These are phyloP conservation scores for Podarcis cretensis DNA, from an alignment of 2,113 vertebrate species.

Conservation along the genomic window DNA sequence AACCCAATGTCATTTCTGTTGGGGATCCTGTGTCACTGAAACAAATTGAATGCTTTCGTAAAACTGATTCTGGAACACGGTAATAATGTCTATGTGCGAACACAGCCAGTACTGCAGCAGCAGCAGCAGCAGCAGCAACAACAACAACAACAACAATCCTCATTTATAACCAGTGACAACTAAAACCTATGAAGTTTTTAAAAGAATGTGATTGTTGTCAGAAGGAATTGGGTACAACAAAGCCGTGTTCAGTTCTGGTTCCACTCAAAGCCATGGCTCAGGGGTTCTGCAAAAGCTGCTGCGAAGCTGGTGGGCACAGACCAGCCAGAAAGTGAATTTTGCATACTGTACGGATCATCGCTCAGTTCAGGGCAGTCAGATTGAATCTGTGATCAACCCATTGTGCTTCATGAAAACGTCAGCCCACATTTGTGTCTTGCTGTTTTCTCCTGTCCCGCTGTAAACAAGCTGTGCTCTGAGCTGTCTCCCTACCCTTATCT, in stretches of 20 bases:
- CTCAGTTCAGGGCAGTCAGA: constrained; percentile 98
- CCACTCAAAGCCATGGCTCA: constrained; percentile 87
- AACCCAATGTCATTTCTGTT: constrained; percentile 32
- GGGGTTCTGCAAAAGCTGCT: constrained; percentile 83
- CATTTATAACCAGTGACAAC: constrained; percentile 90
- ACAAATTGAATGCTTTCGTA: constrained; percentile 20
- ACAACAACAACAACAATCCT: constrained; percentile 47
- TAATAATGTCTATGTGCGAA: constrained; percentile 39
- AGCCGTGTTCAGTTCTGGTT: constrained; percentile 86
- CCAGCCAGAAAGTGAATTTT: constrained; percentile 95
- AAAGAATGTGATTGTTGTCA: constrained; percentile 97
- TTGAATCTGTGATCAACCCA: constrained; percentile 95
- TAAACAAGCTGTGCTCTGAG: constrained; percentile 91
- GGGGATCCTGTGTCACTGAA: background rate
- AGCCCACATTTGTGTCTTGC: constrained; percentile 94
- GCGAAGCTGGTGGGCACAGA: constrained; percentile 95
- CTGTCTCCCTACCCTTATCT: constrained; percentile 81
- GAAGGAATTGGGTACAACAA: constrained; percentile 89
- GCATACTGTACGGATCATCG: constrained; percentile 99
- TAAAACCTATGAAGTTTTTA: constrained; percentile 85
- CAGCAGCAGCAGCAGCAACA: constrained; percentile 33
- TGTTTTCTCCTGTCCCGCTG: constrained; percentile 88
- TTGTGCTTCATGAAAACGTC: constrained; percentile 98
- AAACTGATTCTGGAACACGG: constrained; percentile 26
- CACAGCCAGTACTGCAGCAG: constrained; percentile 21